Percentiles rank a stretch among this genome's conserved stretches.
These are phyloP conservation scores for Latheticus oryzae DNA, from an alignment of 2,888 invertebrate genomes.

Conservation along the genomic window DNA sequence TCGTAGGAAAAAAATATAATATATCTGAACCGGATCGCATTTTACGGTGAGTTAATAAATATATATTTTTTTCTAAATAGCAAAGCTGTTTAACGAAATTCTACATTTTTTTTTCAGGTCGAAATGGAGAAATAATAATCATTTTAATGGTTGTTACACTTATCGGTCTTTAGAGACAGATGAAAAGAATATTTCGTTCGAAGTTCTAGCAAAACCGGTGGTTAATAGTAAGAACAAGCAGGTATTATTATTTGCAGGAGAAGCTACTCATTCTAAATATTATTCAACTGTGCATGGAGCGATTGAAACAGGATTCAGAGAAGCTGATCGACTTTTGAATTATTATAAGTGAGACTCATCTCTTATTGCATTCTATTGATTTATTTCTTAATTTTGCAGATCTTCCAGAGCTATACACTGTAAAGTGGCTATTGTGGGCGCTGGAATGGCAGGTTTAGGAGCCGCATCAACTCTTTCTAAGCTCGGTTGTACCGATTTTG, in stretches of 20 bases:
- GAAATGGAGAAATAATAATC: conserved; percentile 76
- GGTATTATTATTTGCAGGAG: conserved; percentile 72
- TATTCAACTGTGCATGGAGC: conserved; percentile 71
- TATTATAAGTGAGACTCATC: conserved; percentile 58
- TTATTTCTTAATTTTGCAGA: conserved; percentile 27
- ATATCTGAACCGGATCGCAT: conserved; percentile 66
- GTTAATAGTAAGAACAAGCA: conserved; percentile 63
- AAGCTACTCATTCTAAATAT: conserved; percentile 68
- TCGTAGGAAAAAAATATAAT: conserved; percentile 66
- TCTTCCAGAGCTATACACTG: conserved; percentile 15
- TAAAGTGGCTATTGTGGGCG: conserved; percentile 70
- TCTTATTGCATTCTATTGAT: conserved; percentile 11
- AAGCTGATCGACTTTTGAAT: conserved; percentile 66
- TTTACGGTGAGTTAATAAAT: conserved; percentile 57
- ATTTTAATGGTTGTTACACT: conserved; percentile 79
- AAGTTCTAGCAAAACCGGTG: conserved; percentile 72
- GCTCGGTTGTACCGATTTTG: conserved; percentile 66
- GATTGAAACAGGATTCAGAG: conserved; percentile 68
- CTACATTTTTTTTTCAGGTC: conserved; percentile 72
- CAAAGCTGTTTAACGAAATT: background rate
- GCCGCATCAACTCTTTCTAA: conserved; percentile 68
- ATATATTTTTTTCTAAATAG: background rate
- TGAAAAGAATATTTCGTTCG: conserved; percentile 66
- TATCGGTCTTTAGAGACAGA: conserved; percentile 70
- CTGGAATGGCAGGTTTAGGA: conserved; percentile 72